Evolutionary conservation across 2,888 invertebrate genomes (phyloP).

Genomic region (Dasypolia templi): DNA sequence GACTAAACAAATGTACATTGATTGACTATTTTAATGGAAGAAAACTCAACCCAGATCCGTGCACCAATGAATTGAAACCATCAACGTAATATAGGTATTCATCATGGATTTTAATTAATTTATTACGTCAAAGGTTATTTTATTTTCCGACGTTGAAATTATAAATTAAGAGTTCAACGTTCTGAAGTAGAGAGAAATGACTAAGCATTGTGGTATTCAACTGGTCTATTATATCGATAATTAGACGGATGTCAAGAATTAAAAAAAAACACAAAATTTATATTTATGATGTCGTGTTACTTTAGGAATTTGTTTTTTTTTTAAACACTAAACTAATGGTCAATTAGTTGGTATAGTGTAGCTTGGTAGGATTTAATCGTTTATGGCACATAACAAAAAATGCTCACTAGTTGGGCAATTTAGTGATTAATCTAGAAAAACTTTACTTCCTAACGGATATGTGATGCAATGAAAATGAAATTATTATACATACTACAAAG

Average conservation of each 20-base stretch:
- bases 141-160: neutral
- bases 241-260: neutral
- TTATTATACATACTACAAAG: constrained; percentile 23
- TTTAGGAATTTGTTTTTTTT: too few relatives aligned
- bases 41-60: neutral
- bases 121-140: neutral
- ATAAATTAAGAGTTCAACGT: constrained; percentile 19
- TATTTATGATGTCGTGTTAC: neutral
- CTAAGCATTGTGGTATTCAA: neutral
- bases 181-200: constrained; percentile 7
- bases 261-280: neutral
- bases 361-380: neutral
- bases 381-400: constrained; percentile 5
- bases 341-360: neutral
- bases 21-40: neutral
- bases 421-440: constrained; percentile 57
- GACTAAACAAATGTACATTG: neutral
- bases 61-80: neutral
- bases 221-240: neutral
- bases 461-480: constrained; percentile 54
- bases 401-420: constrained; percentile 42
- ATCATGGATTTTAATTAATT: neutral
- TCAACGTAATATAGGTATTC: neutral
- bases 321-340: too few relatives aligned
- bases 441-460: constrained; percentile 60